These are phyloP conservation scores for Synanthedon myopaeformis DNA, from an alignment of 2,888 invertebrate species.

Conservation along the genomic window DNA sequence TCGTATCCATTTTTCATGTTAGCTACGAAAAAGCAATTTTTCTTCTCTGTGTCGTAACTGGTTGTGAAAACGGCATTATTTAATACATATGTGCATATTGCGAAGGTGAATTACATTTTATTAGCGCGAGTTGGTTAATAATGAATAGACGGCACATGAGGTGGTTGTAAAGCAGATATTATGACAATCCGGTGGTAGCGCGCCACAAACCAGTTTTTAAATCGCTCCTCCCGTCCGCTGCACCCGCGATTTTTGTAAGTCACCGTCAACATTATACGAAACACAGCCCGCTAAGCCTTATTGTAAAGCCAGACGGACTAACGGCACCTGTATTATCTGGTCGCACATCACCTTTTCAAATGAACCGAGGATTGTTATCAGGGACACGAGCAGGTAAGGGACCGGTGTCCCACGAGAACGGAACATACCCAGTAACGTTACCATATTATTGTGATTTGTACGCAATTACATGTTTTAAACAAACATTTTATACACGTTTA, in stretches of 20 bases:
- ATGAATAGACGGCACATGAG: background rate
- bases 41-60: no score
- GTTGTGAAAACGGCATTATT: no score
- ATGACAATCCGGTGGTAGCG: slow-evolving; percentile 4
- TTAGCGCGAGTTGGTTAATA: background rate
- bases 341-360: slow-evolving; percentile 48
- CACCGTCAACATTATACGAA: slow-evolving; percentile 17
- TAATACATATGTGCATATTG: no score
- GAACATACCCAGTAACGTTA: background rate
- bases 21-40: no score
- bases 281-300: slow-evolving; percentile 41
- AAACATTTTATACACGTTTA: no score
- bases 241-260: slow-evolving; percentile 43
- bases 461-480: no score
- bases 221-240: slow-evolving; percentile 25
- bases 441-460: background rate
- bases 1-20: no score
- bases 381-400: slow-evolving; percentile 26
- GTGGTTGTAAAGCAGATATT: background rate
- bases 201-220: slow-evolving; percentile 50
- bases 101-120: background rate
- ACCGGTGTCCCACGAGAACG: slow-evolving; percentile 5
- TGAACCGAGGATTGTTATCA: slow-evolving; percentile 40
- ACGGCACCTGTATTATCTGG: slow-evolving; percentile 56
- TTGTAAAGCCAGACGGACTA: slow-evolving; percentile 57